These are phyloP conservation scores for Cardiocondyla obscurior DNA, from an alignment of 1,140 invertebrate species.

Conservation along the genomic window DNA sequence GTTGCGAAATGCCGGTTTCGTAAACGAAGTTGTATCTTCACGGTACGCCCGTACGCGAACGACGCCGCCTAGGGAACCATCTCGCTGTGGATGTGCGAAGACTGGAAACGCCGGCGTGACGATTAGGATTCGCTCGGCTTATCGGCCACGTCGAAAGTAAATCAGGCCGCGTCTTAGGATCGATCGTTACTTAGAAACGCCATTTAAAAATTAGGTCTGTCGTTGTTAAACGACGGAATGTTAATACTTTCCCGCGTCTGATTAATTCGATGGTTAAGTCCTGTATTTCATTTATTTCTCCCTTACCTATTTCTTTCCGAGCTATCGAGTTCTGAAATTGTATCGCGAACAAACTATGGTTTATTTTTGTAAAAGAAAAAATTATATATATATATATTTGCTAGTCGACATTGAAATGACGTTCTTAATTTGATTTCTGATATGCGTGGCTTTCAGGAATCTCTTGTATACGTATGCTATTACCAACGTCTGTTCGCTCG, in stretches of 20 bases:
- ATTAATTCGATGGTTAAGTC: not conserved
- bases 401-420: not conserved
- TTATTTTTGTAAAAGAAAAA: too few species aligned
- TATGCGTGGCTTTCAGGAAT: not conserved
- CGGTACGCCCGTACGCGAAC: not conserved
- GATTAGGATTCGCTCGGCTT: conserved; percentile 27
- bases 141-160: conserved; percentile 37
- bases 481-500: conserved; percentile 6
- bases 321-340: not conserved
- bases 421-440: not conserved
- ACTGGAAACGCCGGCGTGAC: conserved; percentile 17
- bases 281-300: too few species aligned
- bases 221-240: not conserved
- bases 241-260: not conserved
- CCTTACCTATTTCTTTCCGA: too few species aligned
- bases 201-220: not conserved
- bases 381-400: not conserved
- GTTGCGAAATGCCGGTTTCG: not conserved
- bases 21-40: conserved; percentile 19
- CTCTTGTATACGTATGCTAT: not conserved
- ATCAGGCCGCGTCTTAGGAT: conserved; percentile 16
- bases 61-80: conserved; percentile 49
- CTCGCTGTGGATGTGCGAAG: not conserved
- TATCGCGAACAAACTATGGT: too few species aligned
- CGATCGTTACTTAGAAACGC: not conserved